Percentiles rank a stretch among this genome's conserved stretches.
phyloP scores from a whole-genome alignment of 1,140 invertebrate species.

The Andricus grossulariae region DNA sequence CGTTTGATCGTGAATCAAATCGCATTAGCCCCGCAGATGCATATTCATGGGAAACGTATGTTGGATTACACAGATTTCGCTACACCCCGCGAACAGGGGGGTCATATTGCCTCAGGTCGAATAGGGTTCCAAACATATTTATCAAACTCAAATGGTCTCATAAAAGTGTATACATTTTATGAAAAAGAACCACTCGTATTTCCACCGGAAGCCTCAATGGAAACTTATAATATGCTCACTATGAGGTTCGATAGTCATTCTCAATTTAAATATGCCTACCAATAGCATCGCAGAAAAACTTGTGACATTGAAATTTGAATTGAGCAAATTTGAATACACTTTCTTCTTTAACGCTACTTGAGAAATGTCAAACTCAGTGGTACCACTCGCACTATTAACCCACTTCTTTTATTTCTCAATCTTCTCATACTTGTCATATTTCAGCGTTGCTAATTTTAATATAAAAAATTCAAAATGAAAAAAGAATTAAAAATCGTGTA shows the following conservation, averaged over 20 bases:
- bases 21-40: conserved; percentile 71
- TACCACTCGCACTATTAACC: not conserved
- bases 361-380: not conserved
- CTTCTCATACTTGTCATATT: not conserved
- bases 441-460: conserved; percentile 22
- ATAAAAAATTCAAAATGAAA: conserved; percentile 20
- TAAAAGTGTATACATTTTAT: conserved; percentile 38
- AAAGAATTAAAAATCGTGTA: not conserved
- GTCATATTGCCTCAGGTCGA: conserved; percentile 56
- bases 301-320: not conserved
- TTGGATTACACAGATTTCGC: conserved; percentile 66
- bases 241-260: conserved; percentile 28
- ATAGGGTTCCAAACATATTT: conserved; percentile 60
- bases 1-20: conserved; percentile 69
- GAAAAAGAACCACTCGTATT: conserved; percentile 37
- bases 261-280: conserved; percentile 12
- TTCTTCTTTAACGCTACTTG: conserved; percentile 24
- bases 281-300: conserved; percentile 5
- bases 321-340: conserved; percentile 32
- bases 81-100: conserved; percentile 54
- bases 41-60: conserved; percentile 73
- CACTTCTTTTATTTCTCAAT: not conserved
- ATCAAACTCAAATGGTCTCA: conserved; percentile 25
- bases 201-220: conserved; percentile 13
- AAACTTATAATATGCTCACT: conserved; percentile 31